Base-by-base conservation (phyloP, 2,797 vertebrate genomes). In the Tragelaphus eurycerus region DNA sequence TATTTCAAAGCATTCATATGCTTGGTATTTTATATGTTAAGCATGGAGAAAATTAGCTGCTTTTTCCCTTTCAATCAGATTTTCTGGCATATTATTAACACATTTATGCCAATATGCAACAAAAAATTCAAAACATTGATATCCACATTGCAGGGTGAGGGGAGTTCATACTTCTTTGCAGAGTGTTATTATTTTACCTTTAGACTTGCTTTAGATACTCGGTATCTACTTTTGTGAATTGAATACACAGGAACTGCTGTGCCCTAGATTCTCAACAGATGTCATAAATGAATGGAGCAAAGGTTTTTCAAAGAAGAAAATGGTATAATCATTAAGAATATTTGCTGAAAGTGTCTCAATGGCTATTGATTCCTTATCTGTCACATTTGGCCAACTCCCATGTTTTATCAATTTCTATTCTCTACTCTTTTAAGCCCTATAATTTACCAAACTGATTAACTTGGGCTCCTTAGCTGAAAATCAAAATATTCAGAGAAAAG, bases 231-330 rank as follows among this genome's bases (percentile, higher is more conserved):
- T 94, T 71, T 46, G 19, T 83, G 46, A 87, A 67, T 76, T 79
- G 46, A 87, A 67, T 76, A 34, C 4, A 38, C 4, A 93, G 55
- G 25, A 95, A 82, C 48, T 97, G n/a, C 25, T 95, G 21, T 78
- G 3, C 89, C 62, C 88, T 31, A 55, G 29, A 31, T 48, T 91
- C 67, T 90, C 50, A 91, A 76, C 48, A 96, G 59, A 96, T 76
- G 55, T 60, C 83, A 60, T 92, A 78, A 83, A 71, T 82, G 29
- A 96, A 64, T 60, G 48, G 89, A 93, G 27, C 7, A 82, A 64
- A 97, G 71, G 88, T 57, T 90, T 95, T 34, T 2, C 43, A 79
- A 82, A n/a, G 38, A 85, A 94, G 82, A 52, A 91, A 83, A 79
- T 34, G 15, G 52, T 31, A 64, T 7, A 60, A 55, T 9, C 7